Conservation (phyloP, 2,888 invertebrate genomes). For the Cetonia aurata region DNA sequence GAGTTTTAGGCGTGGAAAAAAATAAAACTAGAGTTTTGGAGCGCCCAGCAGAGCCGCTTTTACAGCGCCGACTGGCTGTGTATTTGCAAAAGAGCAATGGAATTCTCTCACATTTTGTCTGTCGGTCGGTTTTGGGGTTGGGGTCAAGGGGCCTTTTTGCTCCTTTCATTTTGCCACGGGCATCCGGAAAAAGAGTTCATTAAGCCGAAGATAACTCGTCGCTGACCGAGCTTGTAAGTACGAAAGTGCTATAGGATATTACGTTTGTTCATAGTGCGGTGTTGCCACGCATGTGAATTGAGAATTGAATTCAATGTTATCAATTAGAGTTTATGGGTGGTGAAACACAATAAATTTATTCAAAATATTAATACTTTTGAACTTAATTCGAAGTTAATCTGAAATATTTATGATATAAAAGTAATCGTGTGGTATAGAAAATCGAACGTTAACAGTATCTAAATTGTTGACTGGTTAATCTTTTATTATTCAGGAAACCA, state of each 20-base stretch:
- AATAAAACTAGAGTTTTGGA: conserved; percentile 24
- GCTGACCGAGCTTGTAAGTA: conserved; percentile 55
- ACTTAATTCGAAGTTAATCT: too few species aligned
- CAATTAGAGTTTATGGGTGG: too few species aligned
- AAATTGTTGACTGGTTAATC: too few species aligned
- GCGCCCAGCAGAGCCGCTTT: conserved; percentile 22
- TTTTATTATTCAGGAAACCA: too few species aligned
- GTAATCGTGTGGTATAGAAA: too few species aligned
- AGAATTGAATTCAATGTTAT: too few species aligned
- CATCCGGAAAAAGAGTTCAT: conserved; percentile 54
- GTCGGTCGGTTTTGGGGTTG: background rate
- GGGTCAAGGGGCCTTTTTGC: too few species aligned
- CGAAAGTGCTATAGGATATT: conserved; percentile 20
- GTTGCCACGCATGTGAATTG: conserved; percentile 22
- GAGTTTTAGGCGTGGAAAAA: conserved; percentile 7
- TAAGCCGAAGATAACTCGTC: conserved; percentile 52
- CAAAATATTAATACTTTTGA: too few species aligned
- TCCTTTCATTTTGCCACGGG: too few species aligned
- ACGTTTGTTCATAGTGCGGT: conserved; percentile 41
- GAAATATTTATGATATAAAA: too few species aligned
- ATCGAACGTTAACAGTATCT: too few species aligned
- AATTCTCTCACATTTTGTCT: conserved; percentile 47
- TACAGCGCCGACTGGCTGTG: conserved; percentile 16
- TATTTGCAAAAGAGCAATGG: conserved; percentile 49
- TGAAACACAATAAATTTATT: too few species aligned